phyloP scores from a whole-genome alignment of 2,113 vertebrate species.

The Trichechus manatus region DNA sequence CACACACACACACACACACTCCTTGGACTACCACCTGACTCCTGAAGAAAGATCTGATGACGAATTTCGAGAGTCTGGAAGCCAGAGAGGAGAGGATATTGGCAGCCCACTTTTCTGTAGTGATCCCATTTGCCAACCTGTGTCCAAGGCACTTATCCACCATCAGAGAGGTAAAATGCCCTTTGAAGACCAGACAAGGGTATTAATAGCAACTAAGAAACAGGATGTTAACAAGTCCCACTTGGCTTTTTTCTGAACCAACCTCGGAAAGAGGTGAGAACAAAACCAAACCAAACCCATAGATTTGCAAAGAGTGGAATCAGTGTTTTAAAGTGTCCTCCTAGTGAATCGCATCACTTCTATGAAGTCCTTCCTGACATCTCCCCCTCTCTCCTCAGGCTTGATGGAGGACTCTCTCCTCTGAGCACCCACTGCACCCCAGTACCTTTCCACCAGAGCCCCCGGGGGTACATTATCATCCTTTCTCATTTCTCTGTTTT shows the following conservation, averaged over 20 bases:
- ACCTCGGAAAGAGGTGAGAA: background rate
- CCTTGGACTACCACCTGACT: background rate
- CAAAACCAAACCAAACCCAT: background rate
- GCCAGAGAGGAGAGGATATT: background rate
- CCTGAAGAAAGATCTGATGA: background rate
- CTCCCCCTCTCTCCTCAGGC: accelerated
- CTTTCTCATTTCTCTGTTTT: background rate
- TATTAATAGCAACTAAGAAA: background rate
- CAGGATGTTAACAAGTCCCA: background rate
- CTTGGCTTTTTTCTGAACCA: background rate
- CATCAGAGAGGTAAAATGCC: background rate
- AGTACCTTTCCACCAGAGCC: background rate
- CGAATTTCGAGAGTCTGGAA: background rate
- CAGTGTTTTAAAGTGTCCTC: background rate
- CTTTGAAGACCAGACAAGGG: background rate
- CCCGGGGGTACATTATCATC: too few species aligned
- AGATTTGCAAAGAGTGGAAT: background rate
- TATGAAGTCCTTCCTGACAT: background rate
- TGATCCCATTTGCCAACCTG: background rate
- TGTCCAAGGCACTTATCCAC: background rate
- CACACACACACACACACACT: background rate
- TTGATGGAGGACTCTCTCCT: background rate
- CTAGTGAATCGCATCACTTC: background rate
- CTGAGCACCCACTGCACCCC: background rate
- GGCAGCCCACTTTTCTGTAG: background rate